These are phyloP conservation scores for Channa striata DNA, from an alignment of 2,797 vertebrate genomes.

Conservation along the genomic window DNA sequence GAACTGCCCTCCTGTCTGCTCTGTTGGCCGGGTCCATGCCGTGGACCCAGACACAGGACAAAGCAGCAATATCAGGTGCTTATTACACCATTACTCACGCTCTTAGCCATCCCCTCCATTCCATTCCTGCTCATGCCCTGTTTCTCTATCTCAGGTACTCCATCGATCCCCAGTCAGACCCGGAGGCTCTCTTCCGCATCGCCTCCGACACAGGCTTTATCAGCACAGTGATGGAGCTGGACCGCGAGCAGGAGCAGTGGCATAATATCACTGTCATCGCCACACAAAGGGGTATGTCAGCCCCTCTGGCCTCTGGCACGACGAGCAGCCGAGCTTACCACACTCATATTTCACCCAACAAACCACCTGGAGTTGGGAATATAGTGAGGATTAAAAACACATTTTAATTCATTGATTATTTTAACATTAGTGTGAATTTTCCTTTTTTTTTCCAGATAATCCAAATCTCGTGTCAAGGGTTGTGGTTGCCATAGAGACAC, in stretches of 20 bases:
- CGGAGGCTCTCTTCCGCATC: constrained; percentile 89
- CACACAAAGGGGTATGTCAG: constrained; percentile 88
- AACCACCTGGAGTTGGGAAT: constrained; percentile 24
- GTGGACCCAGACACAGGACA: constrained; percentile 89
- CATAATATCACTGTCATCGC: constrained; percentile 92
- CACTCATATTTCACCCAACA: constrained; percentile 51
- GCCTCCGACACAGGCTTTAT: constrained; percentile 88
- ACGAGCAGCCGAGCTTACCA: constrained; percentile 21
- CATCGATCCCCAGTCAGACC: constrained; percentile 91
- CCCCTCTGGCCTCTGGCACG: constrained; percentile 22
- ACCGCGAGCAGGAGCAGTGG: constrained; percentile 89
- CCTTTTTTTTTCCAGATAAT: constrained; percentile 83
- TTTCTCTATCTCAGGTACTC: constrained; percentile 85
- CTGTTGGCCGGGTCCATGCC: constrained; percentile 86
- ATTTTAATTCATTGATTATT: constrained; percentile 43
- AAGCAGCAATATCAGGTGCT: constrained; percentile 87
- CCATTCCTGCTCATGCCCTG: constrained; percentile 1
- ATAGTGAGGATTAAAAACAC: constrained; percentile 31
- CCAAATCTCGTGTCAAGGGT: constrained; percentile 88
- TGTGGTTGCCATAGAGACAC: constrained; percentile 90
- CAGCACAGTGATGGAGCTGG: constrained; percentile 87
- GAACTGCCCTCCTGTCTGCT: constrained; percentile 87
- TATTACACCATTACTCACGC: constrained; percentile 14
- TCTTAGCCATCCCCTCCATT: background rate
- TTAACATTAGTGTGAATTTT: constrained; percentile 49